Evolutionary conservation across 92 coral and sea anemone species (phyloP), one percentile per base, ranked within the genome.

Genomic region (Umimayanthus kanabou): DNA sequence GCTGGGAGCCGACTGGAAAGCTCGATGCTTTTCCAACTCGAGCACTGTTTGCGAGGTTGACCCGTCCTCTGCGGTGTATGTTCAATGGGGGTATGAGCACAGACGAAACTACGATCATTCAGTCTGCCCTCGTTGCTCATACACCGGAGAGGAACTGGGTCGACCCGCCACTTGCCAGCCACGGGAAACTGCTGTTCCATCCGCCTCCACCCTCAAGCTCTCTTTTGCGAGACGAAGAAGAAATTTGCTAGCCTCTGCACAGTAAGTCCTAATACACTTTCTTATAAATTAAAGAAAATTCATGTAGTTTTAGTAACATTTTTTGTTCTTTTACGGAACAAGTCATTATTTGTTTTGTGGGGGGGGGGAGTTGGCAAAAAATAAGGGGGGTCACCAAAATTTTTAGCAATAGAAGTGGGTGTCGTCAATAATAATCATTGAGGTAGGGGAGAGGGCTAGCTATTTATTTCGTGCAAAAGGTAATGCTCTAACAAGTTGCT

Each of bases 41-140:
- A 39, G 80, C 50, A 39, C 50, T 3, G 53, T 76, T 3, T 20
- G 15, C 33, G 53, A 77, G 29, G 86, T 71, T 5, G 92, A 90
- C 77, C 92, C 89, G 9, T 66, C 80, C 70, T 80, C 85, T 22
- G 33, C 80, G 20, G 81, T 90, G 45, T 76, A 43, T 6, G 76
- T 90, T 65, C 61, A 70, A 26, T 91, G 90, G 93, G 87, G 84
- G 16, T 80, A 90, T 11, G 89, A 90, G 39, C n/a, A 30, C 39
- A 86, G 92, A 74, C 7, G 72, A 37, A n/a, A 87, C 57, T 91
- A 76, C 25, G 90, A 87, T 64, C 93, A 87, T 65, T 47, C 78
- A 23, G 30, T 39, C 14, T 90, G 90, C 57, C 84, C 90, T 33
- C 90, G 90, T 70, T 80, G 90, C 26, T 80, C 80, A 49, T 90